Conservation (phyloP, 2,888 invertebrate genomes). For the Heliconius erato region DNA sequence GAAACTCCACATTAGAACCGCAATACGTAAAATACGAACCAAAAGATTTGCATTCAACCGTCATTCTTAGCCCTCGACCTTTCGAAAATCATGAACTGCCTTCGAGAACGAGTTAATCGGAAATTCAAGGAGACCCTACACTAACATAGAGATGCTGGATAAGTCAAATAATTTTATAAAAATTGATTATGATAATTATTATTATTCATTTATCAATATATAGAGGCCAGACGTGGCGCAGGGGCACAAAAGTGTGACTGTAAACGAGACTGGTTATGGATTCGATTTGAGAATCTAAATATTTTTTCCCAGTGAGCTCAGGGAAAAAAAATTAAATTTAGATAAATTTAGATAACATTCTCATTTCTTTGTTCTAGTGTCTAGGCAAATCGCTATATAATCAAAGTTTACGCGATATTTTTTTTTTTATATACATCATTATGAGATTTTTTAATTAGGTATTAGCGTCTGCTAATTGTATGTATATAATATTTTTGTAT, state of each 20-base stretch:
- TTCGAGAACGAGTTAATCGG: constrained; percentile 37
- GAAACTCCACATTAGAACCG: neutral
- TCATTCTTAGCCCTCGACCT: constrained; percentile 21
- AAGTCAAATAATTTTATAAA: neutral
- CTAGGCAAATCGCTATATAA: neutral
- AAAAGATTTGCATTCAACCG: constrained; percentile 30
- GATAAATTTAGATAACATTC: no score
- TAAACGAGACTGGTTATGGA: neutral
- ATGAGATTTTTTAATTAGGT: no score
- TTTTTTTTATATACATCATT: no score
- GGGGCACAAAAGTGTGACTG: neutral
- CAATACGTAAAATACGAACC: constrained; percentile 19
- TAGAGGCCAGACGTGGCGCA: neutral
- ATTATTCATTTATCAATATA: neutral
- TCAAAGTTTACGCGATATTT: no score
- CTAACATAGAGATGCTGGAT: constrained; percentile 6
- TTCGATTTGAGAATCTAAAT: neutral
- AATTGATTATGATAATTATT: neutral
- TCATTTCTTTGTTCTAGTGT: neutral
- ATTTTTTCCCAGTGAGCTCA: no score
- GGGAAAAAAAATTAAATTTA: no score
- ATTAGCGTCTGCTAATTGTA: no score
- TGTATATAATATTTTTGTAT: no score
- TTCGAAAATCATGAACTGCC: constrained; percentile 26
- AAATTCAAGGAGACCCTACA: constrained; percentile 30